Base-by-base conservation (phyloP, 2,797 vertebrate genomes). In the Helicolenus hilgendorfi region DNA sequence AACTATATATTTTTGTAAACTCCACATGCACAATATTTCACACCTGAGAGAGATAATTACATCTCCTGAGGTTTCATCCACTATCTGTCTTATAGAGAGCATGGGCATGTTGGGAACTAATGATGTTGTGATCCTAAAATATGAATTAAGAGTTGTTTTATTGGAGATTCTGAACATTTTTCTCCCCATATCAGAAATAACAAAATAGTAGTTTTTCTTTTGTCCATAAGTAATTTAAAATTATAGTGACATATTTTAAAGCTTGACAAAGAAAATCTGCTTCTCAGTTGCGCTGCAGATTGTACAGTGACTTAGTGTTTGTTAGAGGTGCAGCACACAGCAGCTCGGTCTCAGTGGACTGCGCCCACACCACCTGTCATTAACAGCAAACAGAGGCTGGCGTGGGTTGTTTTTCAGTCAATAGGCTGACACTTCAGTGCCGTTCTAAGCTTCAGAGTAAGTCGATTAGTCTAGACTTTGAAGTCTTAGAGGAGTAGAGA, bases 381-480 rank as follows among this genome's bases (percentile, higher is more conserved):
- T 76, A 87, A 86, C 79, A 88, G 82, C 89, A 94, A 92, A 92
- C 86, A 88, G 79, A 85, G 69, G 74, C 79, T 53, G 56, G 79
- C 81, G 60, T 77, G 85, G 85, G 80, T 90, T 94, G 93, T 93
- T 93, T 93, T 93, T 89, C 91, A 90, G 92, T 95, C 95, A 92
- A 94, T 94, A 92, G 89, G 86, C 88, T 93, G 94, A 96, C 93
- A 91, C 90, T 45, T 81, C 80, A 86, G 86, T 94, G 92, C 82
- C 49, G 58, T 73, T 85, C 73, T 90, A 89, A 95, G 91, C 94
- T 86, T 87, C 73, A 73, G 49, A 86, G 88, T 92, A 94, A 94
- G 94, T 96, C 92, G 84, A 96, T 96, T 94, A 96, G 93, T 96
- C 96, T 94, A 90, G 94, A 95, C 94, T 91, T 94, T 94, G 87